Evolutionary conservation across 2,113 vertebrate genomes (phyloP).

Genomic region (Scalopus aquaticus): DNA sequence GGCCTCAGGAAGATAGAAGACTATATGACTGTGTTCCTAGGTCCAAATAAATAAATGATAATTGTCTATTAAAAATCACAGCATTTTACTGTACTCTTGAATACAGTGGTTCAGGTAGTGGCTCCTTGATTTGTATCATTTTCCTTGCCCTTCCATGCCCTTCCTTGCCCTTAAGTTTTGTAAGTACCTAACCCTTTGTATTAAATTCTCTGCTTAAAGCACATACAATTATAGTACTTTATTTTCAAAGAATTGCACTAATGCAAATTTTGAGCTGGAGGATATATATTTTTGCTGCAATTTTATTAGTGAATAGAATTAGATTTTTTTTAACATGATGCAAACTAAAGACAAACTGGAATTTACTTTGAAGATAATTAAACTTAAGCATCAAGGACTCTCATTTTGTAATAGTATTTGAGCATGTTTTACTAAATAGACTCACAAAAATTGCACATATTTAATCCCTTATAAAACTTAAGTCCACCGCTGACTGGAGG

Average conservation of each 20-base stretch:
- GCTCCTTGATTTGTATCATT: no score
- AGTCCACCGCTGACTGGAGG: neutral
- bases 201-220: no score
- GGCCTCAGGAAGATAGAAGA: neutral
- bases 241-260: constrained; percentile 21
- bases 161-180: no score
- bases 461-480: neutral
- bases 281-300: neutral
- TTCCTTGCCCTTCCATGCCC: no score
- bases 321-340: neutral
- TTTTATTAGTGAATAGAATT: neutral
- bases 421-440: constrained; percentile 6
- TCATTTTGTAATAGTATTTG: constrained; percentile 21
- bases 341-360: neutral
- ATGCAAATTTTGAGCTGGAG: constrained; percentile 1
- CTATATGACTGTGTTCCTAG: neutral
- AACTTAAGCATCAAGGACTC: neutral
- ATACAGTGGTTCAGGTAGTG: neutral
- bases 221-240: neutral
- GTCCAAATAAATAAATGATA: neutral
- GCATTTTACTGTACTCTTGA: neutral
- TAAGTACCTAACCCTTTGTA: no score
- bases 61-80: neutral
- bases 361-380: constrained; percentile 17
- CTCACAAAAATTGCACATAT: neutral